Base-by-base conservation (phyloP, 1,140 invertebrate genomes). In the Papilio dardanus region DNA sequence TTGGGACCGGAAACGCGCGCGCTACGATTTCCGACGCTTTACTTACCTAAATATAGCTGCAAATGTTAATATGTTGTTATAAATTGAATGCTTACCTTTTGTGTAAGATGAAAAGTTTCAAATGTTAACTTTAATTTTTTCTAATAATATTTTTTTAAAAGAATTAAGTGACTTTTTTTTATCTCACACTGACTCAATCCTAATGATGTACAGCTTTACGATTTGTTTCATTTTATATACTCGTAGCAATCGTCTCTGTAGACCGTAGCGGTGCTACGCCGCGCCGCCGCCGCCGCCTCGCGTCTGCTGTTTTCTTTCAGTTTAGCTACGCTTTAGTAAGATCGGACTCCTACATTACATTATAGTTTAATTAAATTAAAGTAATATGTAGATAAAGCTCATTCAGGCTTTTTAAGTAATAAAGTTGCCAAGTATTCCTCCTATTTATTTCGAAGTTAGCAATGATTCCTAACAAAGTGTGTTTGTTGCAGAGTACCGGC, bases 11-110 rank as follows among this genome's bases (percentile, higher is more conserved):
- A 87, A 85, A 79, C 79, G 75, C 76, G 78, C 80, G 77, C 76
- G 86, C 84, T 88, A 88, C 77, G 82, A 86, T 87, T 87, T 90
- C 88, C 88, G 85, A 42, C 79, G 77, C 67, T 80, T 84, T 86
- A 79, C 78, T 81, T 79, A 82, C 66, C 46, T 79, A 81, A 88
- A 86, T 85, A 78, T 85, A 84, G 78, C 79, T 80, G 79, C 8
- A 12, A 37, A 37, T 37, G 24, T 50, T 33, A 19, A 1, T n/a
- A n/a, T n/a, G n/a, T n/a, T n/a, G n/a, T n/a, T n/a, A n/a, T 3
- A 42, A 50, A 71, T 50, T 35, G 10, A 58, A 73, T 19, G 30
- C 7, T 3, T 33, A 33, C 2, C 2, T 33, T 19, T 35, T 35
- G 3, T 14, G 35, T 33, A 35, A 0, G 6, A 28, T 42, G n/a